Conservation (phyloP, 2,888 invertebrate genomes). For the Spatulosminthurus flaviceps region DNA sequence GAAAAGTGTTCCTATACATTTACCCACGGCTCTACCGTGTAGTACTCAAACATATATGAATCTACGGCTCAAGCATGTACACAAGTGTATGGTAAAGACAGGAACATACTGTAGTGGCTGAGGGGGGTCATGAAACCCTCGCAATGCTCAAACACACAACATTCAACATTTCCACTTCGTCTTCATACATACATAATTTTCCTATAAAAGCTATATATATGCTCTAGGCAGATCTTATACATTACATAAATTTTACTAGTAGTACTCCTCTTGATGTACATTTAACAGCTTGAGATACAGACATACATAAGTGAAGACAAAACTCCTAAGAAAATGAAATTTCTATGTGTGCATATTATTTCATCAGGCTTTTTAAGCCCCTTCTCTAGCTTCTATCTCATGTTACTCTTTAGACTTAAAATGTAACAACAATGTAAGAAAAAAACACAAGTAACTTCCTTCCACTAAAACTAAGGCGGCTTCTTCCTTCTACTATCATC, state of each 20-base stretch:
- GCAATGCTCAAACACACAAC: constrained; percentile 12
- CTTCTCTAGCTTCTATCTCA: background rate
- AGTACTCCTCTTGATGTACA: too few relatives aligned
- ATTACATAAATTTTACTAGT: background rate
- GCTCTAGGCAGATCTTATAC: background rate
- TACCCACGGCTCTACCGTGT: background rate
- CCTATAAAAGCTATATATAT: too few relatives aligned
- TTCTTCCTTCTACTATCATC: background rate
- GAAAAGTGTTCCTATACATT: background rate
- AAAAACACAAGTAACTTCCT: background rate
- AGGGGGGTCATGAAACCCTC: constrained; percentile 30
- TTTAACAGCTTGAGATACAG: background rate
- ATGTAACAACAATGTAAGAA: background rate
- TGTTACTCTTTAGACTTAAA: background rate
- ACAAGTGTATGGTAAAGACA: constrained; percentile 1
- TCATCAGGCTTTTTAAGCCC: background rate
- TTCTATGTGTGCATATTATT: background rate
- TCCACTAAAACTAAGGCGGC: background rate
- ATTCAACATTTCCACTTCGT: constrained; percentile 14
- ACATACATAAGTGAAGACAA: background rate
- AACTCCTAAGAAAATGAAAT: background rate
- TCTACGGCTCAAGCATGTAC: too few relatives aligned
- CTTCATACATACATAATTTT: background rate
- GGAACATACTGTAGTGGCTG: constrained; percentile 20
- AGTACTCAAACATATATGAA: background rate